Conservation (phyloP, 2,113 vertebrate genomes). For the Halcyon senegalensis region DNA sequence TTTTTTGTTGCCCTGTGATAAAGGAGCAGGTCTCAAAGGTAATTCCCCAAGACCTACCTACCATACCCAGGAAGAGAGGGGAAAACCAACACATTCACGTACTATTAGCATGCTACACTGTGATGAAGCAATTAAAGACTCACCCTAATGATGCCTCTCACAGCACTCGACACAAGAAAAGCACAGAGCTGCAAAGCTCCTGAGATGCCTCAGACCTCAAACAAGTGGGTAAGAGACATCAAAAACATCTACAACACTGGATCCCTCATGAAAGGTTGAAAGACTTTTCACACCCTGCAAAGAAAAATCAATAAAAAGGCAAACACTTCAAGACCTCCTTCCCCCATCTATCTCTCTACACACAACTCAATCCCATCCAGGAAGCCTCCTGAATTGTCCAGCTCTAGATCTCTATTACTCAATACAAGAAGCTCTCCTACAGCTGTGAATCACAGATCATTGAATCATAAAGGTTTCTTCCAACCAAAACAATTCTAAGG, state of each 20-base stretch:
- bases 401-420: not conserved
- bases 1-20: not conserved
- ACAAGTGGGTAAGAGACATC: not conserved
- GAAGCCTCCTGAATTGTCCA: not conserved
- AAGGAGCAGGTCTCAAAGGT: not conserved
- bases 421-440: too few species aligned
- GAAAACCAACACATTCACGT: rapidly evolving
- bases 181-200: not conserved
- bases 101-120: not conserved
- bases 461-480: too few species aligned
- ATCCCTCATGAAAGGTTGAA: too few species aligned
- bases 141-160: not conserved
- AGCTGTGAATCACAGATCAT: too few species aligned
- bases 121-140: not conserved
- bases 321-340: not conserved
- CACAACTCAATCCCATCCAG: too few species aligned
- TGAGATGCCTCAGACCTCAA: not conserved
- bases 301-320: not conserved
- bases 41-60: not conserved
- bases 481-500: too few species aligned
- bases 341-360: not conserved
- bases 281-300: not conserved
- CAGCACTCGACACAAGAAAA: not conserved
- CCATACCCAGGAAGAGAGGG: not conserved
- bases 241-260: not conserved